phyloP scores from a whole-genome alignment of 2,797 vertebrate genomes.

The Takifugu ocellatus region DNA sequence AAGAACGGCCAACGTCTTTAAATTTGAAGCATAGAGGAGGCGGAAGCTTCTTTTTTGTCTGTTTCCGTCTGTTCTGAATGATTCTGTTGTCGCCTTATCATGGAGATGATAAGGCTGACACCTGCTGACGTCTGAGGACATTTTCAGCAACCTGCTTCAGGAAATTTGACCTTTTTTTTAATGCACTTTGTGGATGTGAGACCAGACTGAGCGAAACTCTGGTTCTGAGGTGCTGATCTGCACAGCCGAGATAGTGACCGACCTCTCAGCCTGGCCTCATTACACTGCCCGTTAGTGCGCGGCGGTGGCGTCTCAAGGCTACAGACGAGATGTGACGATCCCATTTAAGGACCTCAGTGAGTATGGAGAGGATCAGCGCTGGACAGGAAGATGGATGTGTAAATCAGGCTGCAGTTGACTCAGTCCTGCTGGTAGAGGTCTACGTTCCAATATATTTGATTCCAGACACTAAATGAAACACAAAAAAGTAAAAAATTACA shows the following conservation, averaged over 20 bases:
- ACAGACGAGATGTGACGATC: constrained; percentile 34
- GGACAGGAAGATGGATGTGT: constrained; percentile 31
- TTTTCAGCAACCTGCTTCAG: not conserved
- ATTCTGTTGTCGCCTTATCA: not conserved
- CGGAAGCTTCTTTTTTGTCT: constrained; percentile 3
- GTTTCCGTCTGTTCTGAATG: not conserved
- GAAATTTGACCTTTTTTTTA: not conserved
- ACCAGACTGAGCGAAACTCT: constrained; percentile 14
- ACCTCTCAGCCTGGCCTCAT: constrained; percentile 40
- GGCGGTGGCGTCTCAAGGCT: constrained; percentile 43
- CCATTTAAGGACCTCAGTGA: constrained; percentile 43
- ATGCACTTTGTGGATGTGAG: constrained; percentile 14
- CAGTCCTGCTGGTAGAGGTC: no score
- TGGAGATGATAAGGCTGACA: no score
- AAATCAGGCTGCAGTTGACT: not conserved
- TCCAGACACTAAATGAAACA: no score
- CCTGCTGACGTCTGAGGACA: no score
- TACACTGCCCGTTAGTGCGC: constrained; percentile 41
- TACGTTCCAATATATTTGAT: no score
- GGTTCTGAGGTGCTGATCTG: constrained; percentile 36
- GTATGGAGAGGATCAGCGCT: constrained; percentile 18
- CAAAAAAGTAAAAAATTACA: no score
- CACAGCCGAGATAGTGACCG: constrained; percentile 34
- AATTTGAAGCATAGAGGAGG: constrained; percentile 16
- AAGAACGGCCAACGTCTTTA: constrained; percentile 11